Conservation (phyloP, 2,113 vertebrate genomes). For the Lipophrys pholis region DNA sequence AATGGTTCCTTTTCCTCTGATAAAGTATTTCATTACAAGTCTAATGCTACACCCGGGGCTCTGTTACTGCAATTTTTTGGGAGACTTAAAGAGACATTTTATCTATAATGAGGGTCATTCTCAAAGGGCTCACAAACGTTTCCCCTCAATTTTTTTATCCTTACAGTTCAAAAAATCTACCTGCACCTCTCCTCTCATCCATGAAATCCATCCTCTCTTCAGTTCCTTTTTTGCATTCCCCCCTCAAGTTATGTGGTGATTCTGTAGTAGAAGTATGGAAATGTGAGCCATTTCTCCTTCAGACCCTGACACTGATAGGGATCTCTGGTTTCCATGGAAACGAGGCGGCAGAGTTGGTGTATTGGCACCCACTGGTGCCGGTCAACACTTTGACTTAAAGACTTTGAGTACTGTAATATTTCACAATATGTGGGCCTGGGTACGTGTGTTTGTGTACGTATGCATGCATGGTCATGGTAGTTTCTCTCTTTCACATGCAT, state of each 20-base stretch:
- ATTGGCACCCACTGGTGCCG: conserved; percentile 30
- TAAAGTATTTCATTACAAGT: conserved; percentile 2
- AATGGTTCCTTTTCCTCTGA: background rate
- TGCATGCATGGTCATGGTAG: background rate
- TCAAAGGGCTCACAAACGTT: conserved; percentile 15
- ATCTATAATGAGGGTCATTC: background rate
- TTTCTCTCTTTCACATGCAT: no score
- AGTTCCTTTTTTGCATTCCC: conserved; percentile 7
- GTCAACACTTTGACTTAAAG: conserved; percentile 45
- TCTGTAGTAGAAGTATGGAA: conserved; percentile 43
- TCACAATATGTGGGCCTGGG: conserved; percentile 12
- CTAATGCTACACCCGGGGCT: background rate
- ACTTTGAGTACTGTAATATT: conserved; percentile 30
- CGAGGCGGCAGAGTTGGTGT: conserved; percentile 59
- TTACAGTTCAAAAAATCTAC: background rate
- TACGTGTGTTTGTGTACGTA: conserved; percentile 12
- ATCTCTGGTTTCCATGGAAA: conserved; percentile 80
- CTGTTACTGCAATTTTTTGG: background rate
- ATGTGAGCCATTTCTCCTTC: conserved; percentile 37
- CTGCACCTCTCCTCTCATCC: background rate
- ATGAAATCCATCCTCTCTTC: background rate
- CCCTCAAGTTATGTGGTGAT: conserved; percentile 31
- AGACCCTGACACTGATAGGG: conserved; percentile 52
- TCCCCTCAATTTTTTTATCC: background rate
- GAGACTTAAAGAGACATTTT: conserved; percentile 5